Percentiles rank a stretch among this genome's conserved stretches.
Evolutionary conservation across 2,113 vertebrate genomes (phyloP).

Genomic region (Patagioenas fasciata): DNA sequence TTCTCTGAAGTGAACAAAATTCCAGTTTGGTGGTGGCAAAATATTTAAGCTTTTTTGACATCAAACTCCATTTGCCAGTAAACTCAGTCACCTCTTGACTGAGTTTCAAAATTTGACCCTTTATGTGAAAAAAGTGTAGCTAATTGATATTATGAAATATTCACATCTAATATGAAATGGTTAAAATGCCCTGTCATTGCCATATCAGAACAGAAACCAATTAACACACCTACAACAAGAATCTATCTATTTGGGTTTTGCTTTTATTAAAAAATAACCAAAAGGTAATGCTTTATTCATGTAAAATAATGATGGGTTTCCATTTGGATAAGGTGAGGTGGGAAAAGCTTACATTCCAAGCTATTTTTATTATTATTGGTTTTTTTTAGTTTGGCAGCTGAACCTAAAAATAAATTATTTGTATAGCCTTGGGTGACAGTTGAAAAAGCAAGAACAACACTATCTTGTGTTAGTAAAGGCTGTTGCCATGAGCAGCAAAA

Average conservation of each 20-base stretch:
- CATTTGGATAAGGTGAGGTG: background rate
- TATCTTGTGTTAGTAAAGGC: constrained; percentile 19
- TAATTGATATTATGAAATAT: background rate
- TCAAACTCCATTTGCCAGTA: background rate
- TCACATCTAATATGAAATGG: background rate
- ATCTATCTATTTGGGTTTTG: background rate
- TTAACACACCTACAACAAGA: background rate
- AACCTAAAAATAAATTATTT: constrained; percentile 60
- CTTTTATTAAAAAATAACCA: background rate
- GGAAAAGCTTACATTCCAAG: background rate
- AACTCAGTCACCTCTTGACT: background rate
- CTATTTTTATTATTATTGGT: constrained; percentile 38
- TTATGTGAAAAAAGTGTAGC: background rate
- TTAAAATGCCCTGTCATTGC: background rate
- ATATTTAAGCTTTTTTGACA: background rate
- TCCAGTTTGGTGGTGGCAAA: background rate
- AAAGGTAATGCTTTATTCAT: background rate
- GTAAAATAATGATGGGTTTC: background rate
- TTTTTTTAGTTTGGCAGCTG: constrained; percentile 44
- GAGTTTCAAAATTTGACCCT: background rate
- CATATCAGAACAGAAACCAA: background rate
- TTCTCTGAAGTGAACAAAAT: background rate
- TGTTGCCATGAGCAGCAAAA: constrained; percentile 16
- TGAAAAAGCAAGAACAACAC: background rate
- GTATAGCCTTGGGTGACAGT: constrained; percentile 25